phyloP scores from a whole-genome alignment of 1,140 invertebrate species.

The Ceratitis capitata region DNA sequence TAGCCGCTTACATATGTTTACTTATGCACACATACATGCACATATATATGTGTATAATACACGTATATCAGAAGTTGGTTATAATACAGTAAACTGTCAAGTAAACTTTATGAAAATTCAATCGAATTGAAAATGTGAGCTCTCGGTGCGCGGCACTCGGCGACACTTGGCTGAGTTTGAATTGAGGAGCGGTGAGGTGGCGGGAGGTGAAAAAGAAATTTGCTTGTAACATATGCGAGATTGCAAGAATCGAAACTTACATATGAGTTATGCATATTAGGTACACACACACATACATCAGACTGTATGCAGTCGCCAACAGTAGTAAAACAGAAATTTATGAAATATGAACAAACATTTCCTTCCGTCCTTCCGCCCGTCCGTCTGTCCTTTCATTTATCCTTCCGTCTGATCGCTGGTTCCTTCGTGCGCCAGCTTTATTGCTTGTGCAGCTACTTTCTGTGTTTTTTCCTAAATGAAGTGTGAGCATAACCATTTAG shows the following conservation, averaged over 20 bases:
- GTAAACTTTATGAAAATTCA: conserved; percentile 9
- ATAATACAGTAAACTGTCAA: not conserved
- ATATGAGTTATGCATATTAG: too few species aligned
- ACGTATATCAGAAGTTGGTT: not conserved
- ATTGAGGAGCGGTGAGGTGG: not conserved
- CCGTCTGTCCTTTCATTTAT: not conserved
- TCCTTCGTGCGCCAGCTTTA: too few species aligned
- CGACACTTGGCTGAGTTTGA: not conserved
- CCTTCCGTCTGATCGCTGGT: not conserved
- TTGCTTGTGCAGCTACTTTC: too few species aligned
- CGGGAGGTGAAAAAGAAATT: too few species aligned
- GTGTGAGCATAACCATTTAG: too few species aligned
- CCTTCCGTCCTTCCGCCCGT: conserved; percentile 3
- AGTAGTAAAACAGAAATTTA: not conserved
- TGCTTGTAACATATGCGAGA: not conserved
- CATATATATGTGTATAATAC: not conserved
- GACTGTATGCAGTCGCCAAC: not conserved
- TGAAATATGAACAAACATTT: conserved; percentile 35
- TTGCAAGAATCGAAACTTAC: not conserved
- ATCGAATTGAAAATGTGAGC: conserved; percentile 14
- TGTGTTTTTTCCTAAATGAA: too few species aligned
- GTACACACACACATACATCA: not conserved
- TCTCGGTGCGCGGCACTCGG: not conserved
- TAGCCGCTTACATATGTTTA: not conserved
- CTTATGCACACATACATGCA: not conserved